Percentiles rank a stretch among this genome's conserved stretches.
Evolutionary conservation across 2,797 vertebrate genomes (phyloP).

Genomic region (Cuniculus paca): DNA sequence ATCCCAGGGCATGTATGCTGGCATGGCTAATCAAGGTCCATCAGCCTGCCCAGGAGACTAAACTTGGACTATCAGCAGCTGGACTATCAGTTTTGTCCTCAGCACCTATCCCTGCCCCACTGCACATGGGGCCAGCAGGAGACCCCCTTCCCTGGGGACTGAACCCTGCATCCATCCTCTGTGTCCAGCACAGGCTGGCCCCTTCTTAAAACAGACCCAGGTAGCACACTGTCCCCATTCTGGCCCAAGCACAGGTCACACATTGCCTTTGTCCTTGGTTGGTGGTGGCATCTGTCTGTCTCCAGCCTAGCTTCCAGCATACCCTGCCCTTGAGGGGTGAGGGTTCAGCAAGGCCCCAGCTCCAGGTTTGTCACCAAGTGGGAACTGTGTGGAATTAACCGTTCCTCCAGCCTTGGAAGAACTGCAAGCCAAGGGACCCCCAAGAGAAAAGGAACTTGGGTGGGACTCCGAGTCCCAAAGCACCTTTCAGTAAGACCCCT

Average conservation of each 20-base stretch:
- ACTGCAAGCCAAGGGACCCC: too few species aligned
- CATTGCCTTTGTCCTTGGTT: neutral
- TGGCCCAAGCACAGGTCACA: too few species aligned
- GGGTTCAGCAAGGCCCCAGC: neutral
- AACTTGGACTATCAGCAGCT: neutral
- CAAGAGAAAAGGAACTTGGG: neutral
- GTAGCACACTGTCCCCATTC: neutral
- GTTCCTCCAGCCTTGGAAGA: neutral
- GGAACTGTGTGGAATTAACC: neutral
- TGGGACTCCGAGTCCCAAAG: neutral
- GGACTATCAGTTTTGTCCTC: neutral
- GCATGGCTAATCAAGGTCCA: neutral
- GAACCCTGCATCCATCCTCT: neutral
- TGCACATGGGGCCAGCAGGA: neutral
- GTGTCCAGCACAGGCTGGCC: neutral
- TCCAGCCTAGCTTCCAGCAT: neutral
- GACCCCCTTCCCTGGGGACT: neutral
- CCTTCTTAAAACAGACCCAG: neutral
- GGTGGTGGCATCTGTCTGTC: fast-evolving
- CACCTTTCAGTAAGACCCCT: neutral
- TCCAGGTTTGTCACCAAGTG: neutral
- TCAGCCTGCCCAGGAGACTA: neutral
- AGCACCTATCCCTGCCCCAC: neutral
- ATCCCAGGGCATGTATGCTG: fast-evolving
- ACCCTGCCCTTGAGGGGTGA: neutral